A percentile compares a stretch with the other conserved stretches of the same genome.
These are phyloP conservation scores for Cyprinella venusta DNA, from an alignment of 2,797 vertebrate genomes.

Conservation along the genomic window DNA sequence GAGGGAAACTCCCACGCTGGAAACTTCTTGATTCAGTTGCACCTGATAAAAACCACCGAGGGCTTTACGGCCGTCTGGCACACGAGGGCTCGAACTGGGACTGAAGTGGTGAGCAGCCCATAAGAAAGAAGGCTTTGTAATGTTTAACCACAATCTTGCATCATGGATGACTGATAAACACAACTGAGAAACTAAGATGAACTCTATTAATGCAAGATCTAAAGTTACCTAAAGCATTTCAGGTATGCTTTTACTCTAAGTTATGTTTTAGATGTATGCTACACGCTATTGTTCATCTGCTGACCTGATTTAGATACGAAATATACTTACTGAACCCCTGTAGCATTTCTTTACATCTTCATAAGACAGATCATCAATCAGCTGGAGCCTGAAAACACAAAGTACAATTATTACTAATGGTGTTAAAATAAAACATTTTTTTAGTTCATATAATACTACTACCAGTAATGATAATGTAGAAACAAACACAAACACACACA, in stretches of 20 bases:
- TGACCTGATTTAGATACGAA: background rate
- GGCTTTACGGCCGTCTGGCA: background rate
- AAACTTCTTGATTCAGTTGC: slow-evolving; percentile 34
- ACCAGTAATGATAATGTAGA: background rate
- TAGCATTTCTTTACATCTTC: slow-evolving; percentile 81
- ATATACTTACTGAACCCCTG: slow-evolving; percentile 74
- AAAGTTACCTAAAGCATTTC: background rate
- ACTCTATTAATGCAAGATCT: no score
- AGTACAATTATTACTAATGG: background rate
- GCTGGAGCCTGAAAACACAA: slow-evolving; percentile 68
- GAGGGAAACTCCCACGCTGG: slow-evolving; percentile 29
- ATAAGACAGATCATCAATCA: slow-evolving; percentile 74
- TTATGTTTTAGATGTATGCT: background rate
- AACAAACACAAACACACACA: no score
- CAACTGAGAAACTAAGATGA: background rate
- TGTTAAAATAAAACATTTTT: no score
- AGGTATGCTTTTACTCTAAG: background rate
- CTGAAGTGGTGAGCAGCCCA: background rate
- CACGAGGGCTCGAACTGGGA: no score
- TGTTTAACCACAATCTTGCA: slow-evolving; percentile 54
- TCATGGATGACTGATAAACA: background rate
- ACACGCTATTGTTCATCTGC: background rate
- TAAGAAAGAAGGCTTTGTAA: slow-evolving; percentile 43
- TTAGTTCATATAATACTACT: background rate
- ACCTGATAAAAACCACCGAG: background rate